Percentiles rank a stretch among this genome's conserved stretches.
phyloP scores from a whole-genome alignment of 1,140 invertebrate genomes.

The Dreissena polymorpha region DNA sequence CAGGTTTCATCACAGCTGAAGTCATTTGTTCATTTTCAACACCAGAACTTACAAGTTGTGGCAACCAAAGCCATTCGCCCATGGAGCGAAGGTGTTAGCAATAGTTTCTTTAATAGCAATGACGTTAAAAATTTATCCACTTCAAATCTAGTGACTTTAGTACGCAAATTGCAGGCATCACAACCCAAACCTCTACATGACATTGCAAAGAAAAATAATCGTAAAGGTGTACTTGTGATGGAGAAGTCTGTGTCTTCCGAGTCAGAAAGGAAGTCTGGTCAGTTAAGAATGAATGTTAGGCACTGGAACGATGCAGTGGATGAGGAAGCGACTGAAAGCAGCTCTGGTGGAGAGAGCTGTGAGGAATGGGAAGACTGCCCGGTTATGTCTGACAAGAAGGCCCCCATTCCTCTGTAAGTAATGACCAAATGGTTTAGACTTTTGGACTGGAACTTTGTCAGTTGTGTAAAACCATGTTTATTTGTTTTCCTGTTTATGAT shows the following conservation, averaged over 20 bases:
- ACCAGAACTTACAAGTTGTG: constrained; percentile 79
- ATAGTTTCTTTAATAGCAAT: constrained; percentile 79
- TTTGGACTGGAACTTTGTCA: too few species aligned
- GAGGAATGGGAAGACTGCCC: constrained; percentile 86
- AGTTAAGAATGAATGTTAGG: constrained; percentile 85
- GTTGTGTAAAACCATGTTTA: too few species aligned
- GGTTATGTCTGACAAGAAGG: constrained; percentile 59
- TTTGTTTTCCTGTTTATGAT: too few species aligned
- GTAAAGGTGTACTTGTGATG: constrained; percentile 69
- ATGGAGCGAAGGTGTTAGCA: constrained; percentile 64
- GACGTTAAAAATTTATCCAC: constrained; percentile 81
- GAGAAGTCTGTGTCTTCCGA: constrained; percentile 70
- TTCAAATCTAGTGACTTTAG: constrained; percentile 82
- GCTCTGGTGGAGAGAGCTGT: constrained; percentile 95
- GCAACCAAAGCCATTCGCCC: constrained; percentile 60
- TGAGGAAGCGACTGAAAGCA: constrained; percentile 95
- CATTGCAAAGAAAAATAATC: constrained; percentile 53
- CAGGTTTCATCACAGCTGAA: constrained; percentile 88
- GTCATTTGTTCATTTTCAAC: constrained; percentile 86
- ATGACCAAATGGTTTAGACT: background rate
- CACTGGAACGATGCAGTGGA: constrained; percentile 88
- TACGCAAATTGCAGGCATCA: constrained; percentile 81
- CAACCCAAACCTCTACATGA: constrained; percentile 58
- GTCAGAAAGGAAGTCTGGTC: constrained; percentile 80
- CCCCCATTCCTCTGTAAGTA: constrained; percentile 70